Percentiles rank a stretch among this genome's conserved stretches.
Conservation (phyloP, 2,888 invertebrate species). For the Abrostola triplasia region DNA sequence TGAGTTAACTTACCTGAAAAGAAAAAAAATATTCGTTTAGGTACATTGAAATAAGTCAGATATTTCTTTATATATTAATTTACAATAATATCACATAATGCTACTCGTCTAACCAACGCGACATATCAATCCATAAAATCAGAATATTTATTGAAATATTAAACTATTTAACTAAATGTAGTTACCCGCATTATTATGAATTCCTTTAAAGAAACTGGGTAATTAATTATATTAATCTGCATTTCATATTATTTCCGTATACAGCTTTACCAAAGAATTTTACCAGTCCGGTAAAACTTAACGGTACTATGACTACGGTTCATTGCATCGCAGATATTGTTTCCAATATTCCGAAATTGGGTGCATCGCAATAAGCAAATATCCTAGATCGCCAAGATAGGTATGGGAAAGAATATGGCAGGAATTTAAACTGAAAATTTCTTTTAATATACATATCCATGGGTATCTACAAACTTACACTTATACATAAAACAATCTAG, state of each 20-base stretch:
- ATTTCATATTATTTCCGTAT: no score
- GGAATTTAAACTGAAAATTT: neutral
- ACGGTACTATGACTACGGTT: constrained; percentile 36
- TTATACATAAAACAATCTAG: no score
- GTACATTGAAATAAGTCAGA: constrained; percentile 13
- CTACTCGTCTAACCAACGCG: no score
- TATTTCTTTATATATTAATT: neutral
- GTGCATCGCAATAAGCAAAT: constrained; percentile 54
- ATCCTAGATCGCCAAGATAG: constrained; percentile 32
- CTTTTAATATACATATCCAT: no score
- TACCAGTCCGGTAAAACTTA: constrained; percentile 48
- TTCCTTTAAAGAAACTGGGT: no score
- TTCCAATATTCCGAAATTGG: constrained; percentile 70
- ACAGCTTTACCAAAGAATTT: constrained; percentile 25
- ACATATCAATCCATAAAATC: no score
- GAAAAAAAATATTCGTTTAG: constrained; percentile 9
- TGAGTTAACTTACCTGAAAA: constrained; percentile 43
- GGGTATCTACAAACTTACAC: no score
- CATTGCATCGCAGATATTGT: constrained; percentile 56
- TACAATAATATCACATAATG: neutral
- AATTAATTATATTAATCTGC: no score
- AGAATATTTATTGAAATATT: no score
- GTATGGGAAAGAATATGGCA: constrained; percentile 12
- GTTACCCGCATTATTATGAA: no score
- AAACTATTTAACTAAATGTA: no score